Base-by-base conservation (phyloP, 2,113 vertebrate genomes). In the Syrrhaptes paradoxus region DNA sequence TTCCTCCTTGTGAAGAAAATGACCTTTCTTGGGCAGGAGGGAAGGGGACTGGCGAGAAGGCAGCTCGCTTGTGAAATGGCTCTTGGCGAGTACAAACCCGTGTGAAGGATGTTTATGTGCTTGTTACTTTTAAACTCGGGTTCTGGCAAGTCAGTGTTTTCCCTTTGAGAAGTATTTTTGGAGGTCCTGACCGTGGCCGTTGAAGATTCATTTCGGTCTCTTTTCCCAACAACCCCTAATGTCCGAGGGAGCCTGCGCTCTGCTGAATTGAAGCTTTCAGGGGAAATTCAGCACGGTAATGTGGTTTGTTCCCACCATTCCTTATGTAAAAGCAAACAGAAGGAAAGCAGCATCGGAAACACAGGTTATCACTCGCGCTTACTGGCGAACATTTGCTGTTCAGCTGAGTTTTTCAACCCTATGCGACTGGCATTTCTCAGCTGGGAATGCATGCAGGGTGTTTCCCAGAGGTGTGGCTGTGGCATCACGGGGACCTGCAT, bases 21-120 rank as follows among this genome's bases (percentile, higher is more conserved):
- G 45, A 92, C 89, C 95, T 97, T 96, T 97, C 96, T 96, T 97
- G 93, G 94, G 89, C 95, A 96, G 78, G 32, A 83, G 78, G 65
- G 61, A 94, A 72, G 41, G 65, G n/a, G 45, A 78, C 34, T 72
- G 83, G 66, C 5, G 3, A 93, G 41, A 61, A 65, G 34, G 57
- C 43, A 85, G 48, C 75, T 77, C 9, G 1, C 89, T 88, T 87
- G 82, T 95, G 88, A 93, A 95, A 96, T 1, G 32, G 72, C 45
- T 92, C 90, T 95, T 96, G 95, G 89, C 95, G 83, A 29, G 66
- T 28, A 21, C 32, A 61, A 71, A 94, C 20, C 62, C 66, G 55
- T 41, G 54, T 67, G 85, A 87, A 79, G 54, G 91, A 92, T 95
- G 91, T 95, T 96, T 95, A 93, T 96, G 51, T 73, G 61, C 88